A percentile compares a stretch with the other conserved stretches of the same genome.
phyloP scores from a whole-genome alignment of 2,113 vertebrate species.

The Phaethon lepturus region DNA sequence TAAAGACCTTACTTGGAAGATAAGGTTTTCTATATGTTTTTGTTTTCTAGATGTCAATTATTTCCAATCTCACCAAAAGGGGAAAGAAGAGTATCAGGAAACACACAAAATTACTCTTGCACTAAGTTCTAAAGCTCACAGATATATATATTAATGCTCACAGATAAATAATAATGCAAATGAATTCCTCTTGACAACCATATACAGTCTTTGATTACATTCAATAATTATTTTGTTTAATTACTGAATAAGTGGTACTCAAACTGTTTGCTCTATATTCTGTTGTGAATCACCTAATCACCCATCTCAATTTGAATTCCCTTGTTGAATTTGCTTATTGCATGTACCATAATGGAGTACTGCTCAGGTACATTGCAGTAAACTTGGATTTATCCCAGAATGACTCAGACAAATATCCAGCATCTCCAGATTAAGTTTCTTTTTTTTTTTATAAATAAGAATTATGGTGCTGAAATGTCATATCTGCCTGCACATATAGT shows the following conservation, averaged over 20 bases:
- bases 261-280: not conserved
- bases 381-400: not conserved
- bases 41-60: not conserved
- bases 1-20: not conserved
- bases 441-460: not conserved
- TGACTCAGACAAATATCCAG: not conserved
- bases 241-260: not conserved
- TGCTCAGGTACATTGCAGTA: not conserved
- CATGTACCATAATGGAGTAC: not conserved
- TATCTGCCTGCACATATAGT: not conserved
- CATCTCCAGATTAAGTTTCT: not conserved
- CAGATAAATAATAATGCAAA: not conserved
- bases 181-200: rapidly evolving
- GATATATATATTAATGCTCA: not conserved
- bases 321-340: not conserved
- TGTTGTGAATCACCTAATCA: not conserved
- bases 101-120: not conserved
- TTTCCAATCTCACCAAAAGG: not conserved
- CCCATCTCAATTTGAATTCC: not conserved
- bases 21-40: not conserved
- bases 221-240: not conserved
- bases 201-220: not conserved
- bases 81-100: not conserved
- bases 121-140: not conserved
- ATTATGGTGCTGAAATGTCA: not conserved